Conservation (phyloP, 2,113 vertebrate species). For the Cryptomyrus ogoouensis region DNA sequence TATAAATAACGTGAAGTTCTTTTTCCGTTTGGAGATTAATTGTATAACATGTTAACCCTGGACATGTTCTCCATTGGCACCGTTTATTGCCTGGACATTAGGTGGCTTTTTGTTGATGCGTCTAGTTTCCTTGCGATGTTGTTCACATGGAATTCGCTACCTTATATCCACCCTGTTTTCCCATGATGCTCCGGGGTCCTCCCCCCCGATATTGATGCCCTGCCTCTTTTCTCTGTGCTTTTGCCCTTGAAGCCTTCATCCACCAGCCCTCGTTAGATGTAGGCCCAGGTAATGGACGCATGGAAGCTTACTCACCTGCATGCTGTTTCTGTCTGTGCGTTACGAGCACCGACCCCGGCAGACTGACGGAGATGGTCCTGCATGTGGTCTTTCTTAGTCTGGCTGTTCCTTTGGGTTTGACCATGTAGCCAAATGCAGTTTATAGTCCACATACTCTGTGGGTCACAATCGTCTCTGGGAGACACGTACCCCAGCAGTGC, state of each 20-base stretch:
- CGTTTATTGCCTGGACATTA: neutral
- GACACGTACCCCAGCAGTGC: neutral
- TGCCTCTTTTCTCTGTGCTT: slow-evolving; percentile 65
- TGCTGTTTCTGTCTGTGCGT: neutral
- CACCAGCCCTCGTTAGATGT: slow-evolving; percentile 67
- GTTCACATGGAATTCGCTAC: neutral
- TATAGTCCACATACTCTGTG: neutral
- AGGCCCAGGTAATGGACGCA: slow-evolving; percentile 68
- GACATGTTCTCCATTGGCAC: neutral
- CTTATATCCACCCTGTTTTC: neutral
- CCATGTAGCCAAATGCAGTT: neutral
- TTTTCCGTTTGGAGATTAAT: neutral
- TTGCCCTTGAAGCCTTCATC: slow-evolving; percentile 67
- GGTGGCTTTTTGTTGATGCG: neutral
- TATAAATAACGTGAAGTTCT: neutral
- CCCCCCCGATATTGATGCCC: slow-evolving; percentile 39
- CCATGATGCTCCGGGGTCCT: neutral
- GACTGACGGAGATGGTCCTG: neutral
- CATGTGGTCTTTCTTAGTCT: neutral
- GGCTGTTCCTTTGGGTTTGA: neutral
- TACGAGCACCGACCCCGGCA: neutral
- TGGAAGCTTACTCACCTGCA: neutral
- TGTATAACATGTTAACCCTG: neutral
- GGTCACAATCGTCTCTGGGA: neutral
- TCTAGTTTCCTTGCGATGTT: neutral